phyloP scores from a whole-genome alignment of 2,113 vertebrate species.

The Odontophorus gujanensis region DNA sequence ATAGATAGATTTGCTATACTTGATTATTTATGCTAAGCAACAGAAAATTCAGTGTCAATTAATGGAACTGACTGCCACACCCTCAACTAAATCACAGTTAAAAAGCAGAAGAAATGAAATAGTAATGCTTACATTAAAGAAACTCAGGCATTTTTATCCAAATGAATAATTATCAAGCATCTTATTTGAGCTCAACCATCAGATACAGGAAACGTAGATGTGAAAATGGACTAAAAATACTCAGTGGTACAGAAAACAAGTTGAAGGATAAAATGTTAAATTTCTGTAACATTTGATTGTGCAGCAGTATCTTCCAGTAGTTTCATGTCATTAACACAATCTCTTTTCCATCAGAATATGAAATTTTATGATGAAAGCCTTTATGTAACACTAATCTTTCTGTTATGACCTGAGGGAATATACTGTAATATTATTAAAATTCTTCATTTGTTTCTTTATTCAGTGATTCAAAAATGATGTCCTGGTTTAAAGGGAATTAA shows the following conservation, averaged over 20 bases:
- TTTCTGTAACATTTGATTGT: neutral
- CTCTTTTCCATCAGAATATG: conserved; percentile 45
- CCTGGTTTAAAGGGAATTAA: neutral
- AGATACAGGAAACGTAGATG: neutral
- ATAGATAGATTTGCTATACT: neutral
- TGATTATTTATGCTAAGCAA: neutral
- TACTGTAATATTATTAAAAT: conserved; percentile 12
- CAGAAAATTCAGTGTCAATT: neutral
- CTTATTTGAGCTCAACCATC: neutral
- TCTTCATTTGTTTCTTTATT: conserved; percentile 33
- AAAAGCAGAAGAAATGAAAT: conserved; percentile 4
- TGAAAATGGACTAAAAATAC: neutral
- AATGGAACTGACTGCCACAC: neutral
- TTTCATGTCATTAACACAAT: neutral
- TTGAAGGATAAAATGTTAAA: neutral
- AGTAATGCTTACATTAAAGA: neutral
- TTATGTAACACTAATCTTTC: conserved; percentile 47
- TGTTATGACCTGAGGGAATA: conserved; percentile 29
- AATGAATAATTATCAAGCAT: neutral
- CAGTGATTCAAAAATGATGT: conserved; percentile 6
- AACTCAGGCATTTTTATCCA: neutral
- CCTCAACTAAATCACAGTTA: neutral
- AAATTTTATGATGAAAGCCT: conserved; percentile 14
- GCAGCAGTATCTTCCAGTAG: neutral
- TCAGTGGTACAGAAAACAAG: neutral